These are phyloP conservation scores for Thalassarche chlororhynchos DNA, from an alignment of 2,113 vertebrate genomes.

Conservation along the genomic window DNA sequence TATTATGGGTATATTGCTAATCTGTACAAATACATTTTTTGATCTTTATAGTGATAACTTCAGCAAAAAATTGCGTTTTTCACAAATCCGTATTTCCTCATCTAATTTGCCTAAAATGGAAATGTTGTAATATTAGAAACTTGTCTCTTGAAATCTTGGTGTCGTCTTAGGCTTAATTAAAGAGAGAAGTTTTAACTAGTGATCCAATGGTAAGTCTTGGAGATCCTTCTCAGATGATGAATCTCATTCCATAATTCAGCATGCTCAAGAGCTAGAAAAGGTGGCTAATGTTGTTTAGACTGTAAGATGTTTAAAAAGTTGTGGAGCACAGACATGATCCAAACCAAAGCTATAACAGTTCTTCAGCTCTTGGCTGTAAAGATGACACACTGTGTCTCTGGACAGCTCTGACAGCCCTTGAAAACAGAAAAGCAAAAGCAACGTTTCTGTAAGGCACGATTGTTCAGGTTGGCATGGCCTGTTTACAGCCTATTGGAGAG, in stretches of 20 bases:
- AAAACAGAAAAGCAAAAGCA: neutral
- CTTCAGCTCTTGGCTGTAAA: neutral
- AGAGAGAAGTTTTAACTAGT: neutral
- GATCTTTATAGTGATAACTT: neutral
- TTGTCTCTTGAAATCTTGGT: neutral
- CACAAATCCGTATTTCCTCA: neutral
- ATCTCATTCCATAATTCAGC: neutral
- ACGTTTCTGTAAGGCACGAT: fast-evolving
- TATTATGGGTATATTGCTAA: neutral
- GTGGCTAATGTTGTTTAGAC: neutral
- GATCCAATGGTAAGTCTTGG: neutral
- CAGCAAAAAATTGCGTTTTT: neutral
- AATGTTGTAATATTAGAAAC: neutral
- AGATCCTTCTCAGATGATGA: neutral
- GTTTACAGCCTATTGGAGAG: too few species aligned
- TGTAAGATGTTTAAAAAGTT: neutral
- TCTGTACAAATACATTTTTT: neutral
- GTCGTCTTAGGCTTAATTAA: neutral
- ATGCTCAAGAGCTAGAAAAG: neutral
- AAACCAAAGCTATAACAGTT: neutral
- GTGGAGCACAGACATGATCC: neutral
- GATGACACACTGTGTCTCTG: neutral
- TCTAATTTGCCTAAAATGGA: neutral
- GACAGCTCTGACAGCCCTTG: neutral
- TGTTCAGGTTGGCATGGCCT: neutral